Evolutionary conservation across 2,113 vertebrate genomes (phyloP).

Genomic region (Chamaetylas fuelleborni): DNA sequence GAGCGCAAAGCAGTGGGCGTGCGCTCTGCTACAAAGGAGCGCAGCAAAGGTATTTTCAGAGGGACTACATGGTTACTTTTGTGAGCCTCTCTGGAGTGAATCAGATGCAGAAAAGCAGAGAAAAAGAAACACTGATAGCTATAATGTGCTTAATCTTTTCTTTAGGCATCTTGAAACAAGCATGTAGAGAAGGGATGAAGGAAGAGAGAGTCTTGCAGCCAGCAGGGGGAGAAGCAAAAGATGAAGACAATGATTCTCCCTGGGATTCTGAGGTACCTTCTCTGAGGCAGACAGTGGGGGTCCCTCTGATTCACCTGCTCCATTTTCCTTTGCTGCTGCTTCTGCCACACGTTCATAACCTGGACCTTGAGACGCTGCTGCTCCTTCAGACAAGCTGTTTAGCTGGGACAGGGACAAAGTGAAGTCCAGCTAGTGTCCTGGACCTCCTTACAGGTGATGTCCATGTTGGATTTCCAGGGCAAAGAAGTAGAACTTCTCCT

Average conservation of each 20-base stretch:
- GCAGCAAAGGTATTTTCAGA: background rate
- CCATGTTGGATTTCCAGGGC: background rate
- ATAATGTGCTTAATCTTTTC: background rate
- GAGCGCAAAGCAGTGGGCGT: accelerated
- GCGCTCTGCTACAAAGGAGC: accelerated
- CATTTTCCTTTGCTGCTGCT: background rate
- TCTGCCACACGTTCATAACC: background rate
- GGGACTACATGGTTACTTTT: background rate
- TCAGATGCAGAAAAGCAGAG: too few species aligned
- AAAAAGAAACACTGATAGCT: background rate
- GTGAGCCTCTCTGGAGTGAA: background rate
- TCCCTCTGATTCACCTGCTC: background rate
- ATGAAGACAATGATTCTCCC: background rate
- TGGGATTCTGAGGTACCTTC: background rate
- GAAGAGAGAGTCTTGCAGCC: background rate
- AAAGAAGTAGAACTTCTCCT: background rate
- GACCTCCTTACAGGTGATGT: background rate
- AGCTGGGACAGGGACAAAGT: background rate
- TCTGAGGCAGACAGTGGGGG: background rate
- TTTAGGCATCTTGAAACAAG: background rate
- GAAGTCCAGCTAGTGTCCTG: too few species aligned
- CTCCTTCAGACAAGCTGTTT: background rate
- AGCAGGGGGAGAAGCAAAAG: background rate
- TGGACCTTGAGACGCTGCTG: background rate
- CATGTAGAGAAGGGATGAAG: background rate